These are phyloP conservation scores for Morpho achilles DNA, from an alignment of 2,888 invertebrate species.

Conservation along the genomic window DNA sequence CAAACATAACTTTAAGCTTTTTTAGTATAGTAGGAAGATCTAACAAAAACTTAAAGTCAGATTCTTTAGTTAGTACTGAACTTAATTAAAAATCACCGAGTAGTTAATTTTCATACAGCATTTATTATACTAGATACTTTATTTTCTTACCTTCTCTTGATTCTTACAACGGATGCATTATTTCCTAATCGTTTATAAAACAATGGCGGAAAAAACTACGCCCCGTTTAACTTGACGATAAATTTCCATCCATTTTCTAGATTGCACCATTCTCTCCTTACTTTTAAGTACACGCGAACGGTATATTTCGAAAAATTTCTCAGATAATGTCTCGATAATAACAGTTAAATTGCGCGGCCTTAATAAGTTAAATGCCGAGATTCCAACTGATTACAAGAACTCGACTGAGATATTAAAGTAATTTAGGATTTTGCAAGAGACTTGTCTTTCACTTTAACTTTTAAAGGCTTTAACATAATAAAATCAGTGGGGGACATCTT, in stretches of 20 bases:
- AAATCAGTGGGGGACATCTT: too few relatives aligned
- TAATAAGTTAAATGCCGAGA: constrained; percentile 1
- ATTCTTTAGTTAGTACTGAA: too few relatives aligned
- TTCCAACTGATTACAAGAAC: too few relatives aligned
- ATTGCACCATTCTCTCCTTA: constrained; percentile 26
- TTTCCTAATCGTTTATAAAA: constrained; percentile 5
- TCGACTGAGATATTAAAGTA: too few relatives aligned
- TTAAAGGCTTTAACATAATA: too few relatives aligned
- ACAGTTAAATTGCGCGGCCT: background rate
- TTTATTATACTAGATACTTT: too few relatives aligned
- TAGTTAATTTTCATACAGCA: background rate
- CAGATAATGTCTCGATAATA: background rate
- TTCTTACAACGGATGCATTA: background rate
- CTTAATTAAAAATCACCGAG: background rate
- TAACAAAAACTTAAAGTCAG: too few relatives aligned
- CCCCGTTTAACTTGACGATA: constrained; percentile 25
- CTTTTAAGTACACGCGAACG: constrained; percentile 36
- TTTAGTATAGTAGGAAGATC: too few relatives aligned
- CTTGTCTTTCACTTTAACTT: too few relatives aligned
- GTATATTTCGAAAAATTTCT: constrained; percentile 3
- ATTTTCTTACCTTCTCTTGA: too few relatives aligned
- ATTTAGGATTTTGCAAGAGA: too few relatives aligned
- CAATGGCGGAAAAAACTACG: constrained; percentile 24
- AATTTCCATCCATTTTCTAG: constrained; percentile 33
- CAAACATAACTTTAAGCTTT: too few relatives aligned